Evolutionary conservation across 2,888 invertebrate genomes (phyloP), one percentile per base, ranked within the genome.

Genomic region (Megaustenia siamemsis): DNA sequence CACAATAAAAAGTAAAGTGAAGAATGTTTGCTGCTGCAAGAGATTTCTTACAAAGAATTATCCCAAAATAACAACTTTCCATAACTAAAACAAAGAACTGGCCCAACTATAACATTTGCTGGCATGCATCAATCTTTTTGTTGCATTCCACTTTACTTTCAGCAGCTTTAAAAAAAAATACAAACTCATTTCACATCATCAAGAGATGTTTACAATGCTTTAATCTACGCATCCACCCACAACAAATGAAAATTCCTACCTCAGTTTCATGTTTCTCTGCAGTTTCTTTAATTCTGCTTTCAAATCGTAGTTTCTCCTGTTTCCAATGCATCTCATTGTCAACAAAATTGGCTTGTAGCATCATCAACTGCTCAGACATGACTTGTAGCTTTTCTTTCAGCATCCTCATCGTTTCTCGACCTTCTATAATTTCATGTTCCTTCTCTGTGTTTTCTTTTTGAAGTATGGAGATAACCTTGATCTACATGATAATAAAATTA

Each of bases 261-360:
- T 84, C 79, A 40, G 71, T 73, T 86, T 91, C 90, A 86, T 92
- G 91, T 86, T 92, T 92, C 87, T 91, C 93, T 49, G 89, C 87
- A 15, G 90, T n/a, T 24, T 95, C 95, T 69, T 95, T 90, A 82
- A 96, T 93, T 90, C 94, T 95, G 10, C 73, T 86, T 84, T 92
- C 90, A 35, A 90, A 83, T 75, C 89, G 89, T 93, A 95, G 94
- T 90, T 95, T 96, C 93, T 97, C 96, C 80, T 95, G 95, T 91
- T 96, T 96, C 95, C 96, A 96, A 87, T 96, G 96, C 75, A 95
- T 94, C 94, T 97, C 97, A 93, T 96, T 95, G 24, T 95, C 95
- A 45, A 96, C 95, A 86, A 97, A 97, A 93, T 96, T 96, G 90
- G 96, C 96, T 93, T 97, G 97, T 96, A 97, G 96, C 91, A 96